Percentiles rank a stretch among this genome's conserved stretches.
Evolutionary conservation across 2,113 vertebrate species (phyloP).

Genomic region (Pseudorasbora parva): DNA sequence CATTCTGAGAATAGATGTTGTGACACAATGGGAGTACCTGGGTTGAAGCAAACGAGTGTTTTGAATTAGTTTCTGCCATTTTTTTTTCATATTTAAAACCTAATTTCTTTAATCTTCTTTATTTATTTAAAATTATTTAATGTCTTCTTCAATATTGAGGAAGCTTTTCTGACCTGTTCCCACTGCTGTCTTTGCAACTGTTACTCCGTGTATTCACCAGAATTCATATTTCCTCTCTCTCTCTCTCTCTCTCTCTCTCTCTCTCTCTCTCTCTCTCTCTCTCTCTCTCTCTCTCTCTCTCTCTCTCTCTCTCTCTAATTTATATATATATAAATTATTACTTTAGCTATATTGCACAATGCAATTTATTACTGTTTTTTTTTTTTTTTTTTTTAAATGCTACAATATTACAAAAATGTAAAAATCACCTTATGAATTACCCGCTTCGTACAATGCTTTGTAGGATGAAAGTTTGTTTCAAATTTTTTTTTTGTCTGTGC

Average conservation of each 20-base stretch:
- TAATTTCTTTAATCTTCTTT: background rate
- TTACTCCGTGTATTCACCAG: too few species aligned
- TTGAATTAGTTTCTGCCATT: background rate
- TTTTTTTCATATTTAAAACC: background rate
- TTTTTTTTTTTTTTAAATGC: background rate
- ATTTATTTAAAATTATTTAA: too few species aligned
- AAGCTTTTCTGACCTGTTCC: background rate
- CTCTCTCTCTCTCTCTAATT: too few species aligned
- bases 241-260: too few species aligned
- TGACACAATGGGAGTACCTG: background rate
- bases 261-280: too few species aligned
- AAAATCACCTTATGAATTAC: background rate
- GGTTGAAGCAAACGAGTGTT: background rate
- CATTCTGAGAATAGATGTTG: slow-evolving; percentile 19
- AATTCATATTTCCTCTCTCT: too few species aligned
- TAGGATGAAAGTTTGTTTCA: background rate
- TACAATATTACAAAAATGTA: background rate
- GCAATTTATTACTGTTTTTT: too few species aligned
- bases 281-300: too few species aligned
- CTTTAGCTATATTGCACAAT: too few species aligned
- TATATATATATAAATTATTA: too few species aligned
- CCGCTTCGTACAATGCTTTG: background rate
- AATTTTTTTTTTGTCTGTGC: background rate
- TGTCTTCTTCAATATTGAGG: background rate
- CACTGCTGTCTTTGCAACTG: too few species aligned